phyloP scores from a whole-genome alignment of 2,113 vertebrate genomes.

The Crotalus tigris region DNA sequence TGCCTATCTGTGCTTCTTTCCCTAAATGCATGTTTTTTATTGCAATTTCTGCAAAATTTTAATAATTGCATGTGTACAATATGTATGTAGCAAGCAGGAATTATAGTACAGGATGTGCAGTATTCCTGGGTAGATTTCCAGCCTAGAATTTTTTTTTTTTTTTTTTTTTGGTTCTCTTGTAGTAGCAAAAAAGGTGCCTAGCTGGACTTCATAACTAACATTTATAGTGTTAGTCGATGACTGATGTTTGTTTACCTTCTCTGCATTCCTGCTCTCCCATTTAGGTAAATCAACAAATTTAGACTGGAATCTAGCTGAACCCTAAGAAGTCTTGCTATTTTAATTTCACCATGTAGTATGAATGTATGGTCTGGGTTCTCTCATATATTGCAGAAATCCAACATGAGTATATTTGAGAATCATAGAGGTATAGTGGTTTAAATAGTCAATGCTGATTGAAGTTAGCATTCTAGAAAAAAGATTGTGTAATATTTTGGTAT shows the following conservation, averaged over 20 bases:
- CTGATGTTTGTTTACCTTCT: not conserved
- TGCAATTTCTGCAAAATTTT: not conserved
- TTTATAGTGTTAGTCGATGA: not conserved
- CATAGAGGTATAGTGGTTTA: not conserved
- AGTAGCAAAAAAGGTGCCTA: not conserved
- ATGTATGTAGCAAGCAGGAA: not conserved
- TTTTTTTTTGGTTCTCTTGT: not conserved
- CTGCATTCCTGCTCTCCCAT: not conserved
- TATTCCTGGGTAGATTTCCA: not conserved
- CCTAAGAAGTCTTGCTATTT: not conserved
- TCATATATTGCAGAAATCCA: not conserved
- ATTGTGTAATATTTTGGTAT: not conserved
- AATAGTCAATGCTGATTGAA: not conserved
- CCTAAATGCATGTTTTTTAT: not conserved
- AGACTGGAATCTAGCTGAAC: not conserved
- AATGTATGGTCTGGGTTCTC: not conserved
- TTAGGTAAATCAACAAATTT: not conserved
- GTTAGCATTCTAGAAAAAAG: not conserved
- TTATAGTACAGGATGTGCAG: not conserved
- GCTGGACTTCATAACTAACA: not conserved
- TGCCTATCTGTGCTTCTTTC: not conserved
- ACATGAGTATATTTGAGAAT: not conserved
- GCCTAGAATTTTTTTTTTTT: not conserved
- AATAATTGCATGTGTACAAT: not conserved
- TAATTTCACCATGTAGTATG: not conserved